Percentiles rank a stretch among this genome's conserved stretches.
Conservation (phyloP, 2,797 vertebrate species). For the Buceros bicornis region DNA sequence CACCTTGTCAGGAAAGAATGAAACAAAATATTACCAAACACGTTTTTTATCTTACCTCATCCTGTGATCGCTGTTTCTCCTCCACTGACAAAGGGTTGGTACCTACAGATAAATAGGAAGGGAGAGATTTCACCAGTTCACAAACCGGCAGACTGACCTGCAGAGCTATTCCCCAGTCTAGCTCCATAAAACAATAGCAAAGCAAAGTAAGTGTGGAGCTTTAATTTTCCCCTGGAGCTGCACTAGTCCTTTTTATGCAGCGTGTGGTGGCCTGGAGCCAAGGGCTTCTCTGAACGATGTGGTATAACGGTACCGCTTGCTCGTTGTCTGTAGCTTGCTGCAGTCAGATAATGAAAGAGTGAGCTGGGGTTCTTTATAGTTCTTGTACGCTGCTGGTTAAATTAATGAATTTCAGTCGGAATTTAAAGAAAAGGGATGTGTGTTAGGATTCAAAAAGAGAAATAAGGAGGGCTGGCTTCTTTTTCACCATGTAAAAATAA, state of each 20-base stretch:
- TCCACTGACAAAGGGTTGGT: not conserved
- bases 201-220: not conserved
- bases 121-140: not conserved
- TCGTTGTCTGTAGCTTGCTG: not conserved
- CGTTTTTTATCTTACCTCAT: not conserved
- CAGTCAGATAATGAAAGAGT: not conserved
- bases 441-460: not conserved
- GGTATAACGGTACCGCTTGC: not conserved
- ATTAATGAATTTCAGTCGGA: conserved; percentile 8
- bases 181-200: not conserved
- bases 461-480: not conserved
- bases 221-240: not conserved
- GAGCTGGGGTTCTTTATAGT: not conserved
- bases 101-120: not conserved
- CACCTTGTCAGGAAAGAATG: not conserved
- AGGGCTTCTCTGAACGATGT: not conserved
- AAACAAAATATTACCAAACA: not conserved
- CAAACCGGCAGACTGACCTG: not conserved
- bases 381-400: not conserved
- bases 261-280: not conserved
- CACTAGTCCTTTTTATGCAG: not conserved
- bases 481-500: conserved; percentile 1
- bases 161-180: not conserved
- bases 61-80: not conserved
- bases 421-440: not conserved